These are phyloP conservation scores for Dasyornis broadbenti DNA, from an alignment of 2,113 vertebrate species.

Conservation along the genomic window DNA sequence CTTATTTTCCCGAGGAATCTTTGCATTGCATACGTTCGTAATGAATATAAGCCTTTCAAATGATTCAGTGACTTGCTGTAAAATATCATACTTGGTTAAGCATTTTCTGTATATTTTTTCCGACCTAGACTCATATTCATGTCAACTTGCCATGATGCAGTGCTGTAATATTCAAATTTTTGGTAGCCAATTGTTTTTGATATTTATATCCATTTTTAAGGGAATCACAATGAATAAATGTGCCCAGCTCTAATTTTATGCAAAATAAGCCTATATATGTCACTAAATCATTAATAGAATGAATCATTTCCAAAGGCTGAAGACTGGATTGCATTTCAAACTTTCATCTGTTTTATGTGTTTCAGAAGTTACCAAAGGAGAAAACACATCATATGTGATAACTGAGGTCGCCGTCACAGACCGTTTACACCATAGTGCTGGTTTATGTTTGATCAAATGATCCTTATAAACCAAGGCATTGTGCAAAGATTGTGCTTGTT, in stretches of 20 bases:
- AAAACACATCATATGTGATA: neutral
- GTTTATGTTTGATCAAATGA: neutral
- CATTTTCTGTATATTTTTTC: neutral
- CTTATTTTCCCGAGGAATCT: neutral
- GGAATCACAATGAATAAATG: slow-evolving; percentile 56
- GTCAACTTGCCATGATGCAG: slow-evolving; percentile 30
- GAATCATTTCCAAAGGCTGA: slow-evolving; percentile 61
- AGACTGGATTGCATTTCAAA: slow-evolving; percentile 6
- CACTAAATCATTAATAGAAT: slow-evolving; percentile 67
- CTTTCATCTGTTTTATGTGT: slow-evolving; percentile 1
- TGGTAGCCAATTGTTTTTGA: slow-evolving; percentile 62
- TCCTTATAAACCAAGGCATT: neutral
- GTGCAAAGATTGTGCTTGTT: neutral
- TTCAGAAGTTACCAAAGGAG: slow-evolving; percentile 29
- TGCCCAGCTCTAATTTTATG: slow-evolving; percentile 56
- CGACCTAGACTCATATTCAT: slow-evolving; percentile 7
- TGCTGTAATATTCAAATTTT: slow-evolving; percentile 57
- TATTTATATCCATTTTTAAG: slow-evolving; percentile 69
- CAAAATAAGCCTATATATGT: slow-evolving; percentile 56
- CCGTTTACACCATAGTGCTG: neutral
- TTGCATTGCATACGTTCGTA: neutral
- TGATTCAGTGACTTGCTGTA: slow-evolving; percentile 16
- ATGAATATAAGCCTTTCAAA: slow-evolving; percentile 31
- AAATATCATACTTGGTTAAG: slow-evolving; percentile 23
- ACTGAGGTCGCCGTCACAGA: neutral